Evolutionary conservation across 2,797 vertebrate species (phyloP), one percentile per base, ranked within the genome.

Genomic region (Thunnus albacares): DNA sequence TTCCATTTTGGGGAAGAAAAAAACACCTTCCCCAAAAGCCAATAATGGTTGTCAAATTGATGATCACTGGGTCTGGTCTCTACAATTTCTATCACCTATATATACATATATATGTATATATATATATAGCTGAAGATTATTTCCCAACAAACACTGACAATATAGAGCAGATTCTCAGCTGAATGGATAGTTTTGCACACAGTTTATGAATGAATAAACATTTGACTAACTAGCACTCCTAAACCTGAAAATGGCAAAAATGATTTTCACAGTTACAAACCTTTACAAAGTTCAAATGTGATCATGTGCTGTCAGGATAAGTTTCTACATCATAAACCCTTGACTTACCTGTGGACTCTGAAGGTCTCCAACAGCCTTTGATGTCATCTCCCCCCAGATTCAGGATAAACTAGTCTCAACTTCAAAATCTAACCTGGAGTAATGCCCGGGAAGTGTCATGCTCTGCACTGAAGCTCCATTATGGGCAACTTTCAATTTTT

Each of bases 341-440:
- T 43, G 11, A 93, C 93, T 93, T 92, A 94, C 93, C 93, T 94
- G 83, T 45, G 1, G 15, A 69, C 68, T 82, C 41, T 24, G 85
- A 80, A 55, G 90, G 59, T 80, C 62, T 90, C 68, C 82, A 60
- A 75, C 71, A 66, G 80, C 63, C 67, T 79, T 2, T 58, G 87
- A 57, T 6, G 78, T 71, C 81, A 69, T 66, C 75, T 77, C 73
- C 68, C 73, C 68, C 71, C 58, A 78, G 71, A 69, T 28, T 82
- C 35, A 83, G 49, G 62, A 61, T 61, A 10, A 68, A 61, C 65
- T 75, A 83, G 26, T 35, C 68, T 69, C 22, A 60, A 53, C 67
- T 73, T 62, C 20, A 58, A 68, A 28, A 14, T n/a, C 73, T 49
- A 60, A 73, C n/a, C 33, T 30, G 71, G 49, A 64, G 24, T 17